Evolutionary conservation across 2,797 vertebrate genomes (phyloP).

Genomic region (Bryconaethiops microstoma): DNA sequence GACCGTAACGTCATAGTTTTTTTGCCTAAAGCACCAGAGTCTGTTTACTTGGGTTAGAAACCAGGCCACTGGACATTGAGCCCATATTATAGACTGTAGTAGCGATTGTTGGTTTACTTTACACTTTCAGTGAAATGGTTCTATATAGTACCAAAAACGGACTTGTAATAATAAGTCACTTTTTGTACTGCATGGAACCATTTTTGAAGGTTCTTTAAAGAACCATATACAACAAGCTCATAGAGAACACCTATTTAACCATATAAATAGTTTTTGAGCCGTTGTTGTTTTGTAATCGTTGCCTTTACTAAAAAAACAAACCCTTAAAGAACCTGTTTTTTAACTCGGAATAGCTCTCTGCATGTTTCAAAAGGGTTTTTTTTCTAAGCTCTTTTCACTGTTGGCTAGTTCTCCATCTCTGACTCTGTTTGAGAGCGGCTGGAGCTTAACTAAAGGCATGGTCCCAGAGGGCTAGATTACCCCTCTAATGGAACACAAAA

Average conservation of each 20-base stretch:
- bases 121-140: not conserved
- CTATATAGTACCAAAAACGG: not conserved
- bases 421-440: slow-evolving; percentile 48
- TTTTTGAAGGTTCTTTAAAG: not conserved
- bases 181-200: not conserved
- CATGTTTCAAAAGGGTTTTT: not conserved
- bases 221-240: not conserved
- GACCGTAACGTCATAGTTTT: no score
- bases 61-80: no score
- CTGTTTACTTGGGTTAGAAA: no score
- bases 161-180: not conserved
- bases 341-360: not conserved
- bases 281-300: no score
- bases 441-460: slow-evolving; percentile 47
- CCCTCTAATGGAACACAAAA: slow-evolving; percentile 75
- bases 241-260: not conserved
- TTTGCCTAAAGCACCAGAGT: no score
- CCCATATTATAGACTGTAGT: not conserved
- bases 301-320: no score
- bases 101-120: not conserved
- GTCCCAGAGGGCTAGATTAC: slow-evolving; percentile 69
- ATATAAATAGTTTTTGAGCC: not conserved
- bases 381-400: slow-evolving; percentile 55
- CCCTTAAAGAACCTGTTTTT: not conserved
- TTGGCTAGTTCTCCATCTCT: slow-evolving; percentile 65